Conservation (phyloP, 23 tunicate genomes). For the Pegea sp. region DNA sequence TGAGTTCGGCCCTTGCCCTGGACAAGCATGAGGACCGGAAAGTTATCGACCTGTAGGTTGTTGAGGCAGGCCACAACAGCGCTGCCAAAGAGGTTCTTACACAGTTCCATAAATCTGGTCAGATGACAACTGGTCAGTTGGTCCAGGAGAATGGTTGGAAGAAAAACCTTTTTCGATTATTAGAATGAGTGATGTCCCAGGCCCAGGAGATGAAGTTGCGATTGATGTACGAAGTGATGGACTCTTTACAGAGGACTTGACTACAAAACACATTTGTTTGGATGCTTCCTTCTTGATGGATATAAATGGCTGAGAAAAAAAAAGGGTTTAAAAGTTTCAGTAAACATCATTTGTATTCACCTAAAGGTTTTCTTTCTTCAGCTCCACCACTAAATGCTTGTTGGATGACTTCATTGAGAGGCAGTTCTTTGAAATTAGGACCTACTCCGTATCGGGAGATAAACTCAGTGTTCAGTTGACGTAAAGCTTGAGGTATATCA, state of each 20-base stretch:
- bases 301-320: constrained; percentile 71
- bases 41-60: constrained; percentile 53
- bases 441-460: constrained; percentile 33
- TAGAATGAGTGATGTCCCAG: constrained; percentile 72
- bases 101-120: constrained; percentile 22
- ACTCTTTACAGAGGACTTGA: constrained; percentile 55
- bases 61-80: constrained; percentile 39
- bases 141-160: neutral
- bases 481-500: constrained; percentile 25
- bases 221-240: constrained; percentile 19
- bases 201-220: constrained; percentile 78
- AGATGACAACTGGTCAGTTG: neutral
- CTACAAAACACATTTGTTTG: constrained; percentile 93
- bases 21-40: constrained; percentile 56
- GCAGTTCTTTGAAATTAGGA: constrained; percentile 18
- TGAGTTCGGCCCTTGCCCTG: constrained; percentile 64
- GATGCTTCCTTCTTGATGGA: constrained; percentile 85
- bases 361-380: constrained; percentile 28
- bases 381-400: constrained; percentile 63
- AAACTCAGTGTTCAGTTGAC: constrained; percentile 45
- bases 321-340: neutral
- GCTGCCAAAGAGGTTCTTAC: constrained; percentile 32
- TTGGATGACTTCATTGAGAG: constrained; percentile 22
- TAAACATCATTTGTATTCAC: neutral
- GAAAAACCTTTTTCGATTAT: constrained; percentile 30